Evolutionary conservation across 1,140 invertebrate species (phyloP).

Genomic region (Pogonomyrmex californicus): DNA sequence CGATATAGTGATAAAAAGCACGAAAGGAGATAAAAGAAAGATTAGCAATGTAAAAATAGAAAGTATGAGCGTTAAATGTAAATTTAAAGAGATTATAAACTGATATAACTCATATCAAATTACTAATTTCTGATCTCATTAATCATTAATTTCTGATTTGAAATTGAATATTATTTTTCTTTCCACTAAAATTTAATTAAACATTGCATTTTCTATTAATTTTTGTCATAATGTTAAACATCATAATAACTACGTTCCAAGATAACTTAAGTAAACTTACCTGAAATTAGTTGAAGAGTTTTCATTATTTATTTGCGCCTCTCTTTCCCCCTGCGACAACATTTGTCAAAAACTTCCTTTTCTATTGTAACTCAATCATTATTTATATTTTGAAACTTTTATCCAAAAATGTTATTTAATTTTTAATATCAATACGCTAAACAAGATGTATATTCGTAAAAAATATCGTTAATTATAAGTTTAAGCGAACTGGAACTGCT

Average conservation of each 20-base stretch:
- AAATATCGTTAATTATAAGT: neutral
- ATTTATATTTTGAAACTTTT: neutral
- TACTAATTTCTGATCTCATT: neutral
- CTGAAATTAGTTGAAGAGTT: constrained; percentile 11
- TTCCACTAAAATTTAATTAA: neutral
- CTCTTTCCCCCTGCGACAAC: neutral
- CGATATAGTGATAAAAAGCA: neutral
- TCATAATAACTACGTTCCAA: neutral
- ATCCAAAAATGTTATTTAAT: neutral
- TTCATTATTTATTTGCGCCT: neutral
- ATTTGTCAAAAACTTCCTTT: neutral
- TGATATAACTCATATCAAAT: neutral
- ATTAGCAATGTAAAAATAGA: neutral
- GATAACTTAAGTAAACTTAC: neutral
- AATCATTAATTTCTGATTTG: neutral
- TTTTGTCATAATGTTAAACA: neutral
- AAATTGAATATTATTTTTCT: neutral
- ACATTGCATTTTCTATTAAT: neutral
- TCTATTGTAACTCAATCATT: neutral
- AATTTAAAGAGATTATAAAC: neutral
- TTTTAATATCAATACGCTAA: neutral
- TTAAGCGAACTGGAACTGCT: neutral
- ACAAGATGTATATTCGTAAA: neutral
- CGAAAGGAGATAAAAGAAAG: neutral
- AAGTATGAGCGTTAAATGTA: neutral